Evolutionary conservation across 2,888 invertebrate genomes (phyloP).

Genomic region (Pheosia tremula): DNA sequence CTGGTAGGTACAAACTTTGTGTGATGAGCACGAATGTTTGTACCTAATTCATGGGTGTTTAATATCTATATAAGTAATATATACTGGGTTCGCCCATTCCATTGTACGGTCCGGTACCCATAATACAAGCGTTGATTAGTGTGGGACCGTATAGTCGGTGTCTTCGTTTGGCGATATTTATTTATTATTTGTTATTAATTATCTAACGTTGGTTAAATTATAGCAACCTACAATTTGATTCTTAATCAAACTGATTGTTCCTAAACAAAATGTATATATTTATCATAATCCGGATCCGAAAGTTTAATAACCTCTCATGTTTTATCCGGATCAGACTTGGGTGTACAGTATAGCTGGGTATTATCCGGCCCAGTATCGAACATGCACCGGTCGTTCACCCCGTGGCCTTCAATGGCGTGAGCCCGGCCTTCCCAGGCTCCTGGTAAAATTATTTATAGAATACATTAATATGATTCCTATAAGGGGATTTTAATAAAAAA

Average conservation of each 20-base stretch:
- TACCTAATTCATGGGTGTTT: no score
- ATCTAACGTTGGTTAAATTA: not conserved
- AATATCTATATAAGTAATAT: no score
- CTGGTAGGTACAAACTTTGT: no score
- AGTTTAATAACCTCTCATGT: not conserved
- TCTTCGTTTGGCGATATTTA: no score
- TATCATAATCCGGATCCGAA: not conserved
- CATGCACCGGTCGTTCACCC: slow-evolving; percentile 15
- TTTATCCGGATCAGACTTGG: not conserved
- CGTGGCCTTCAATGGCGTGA: slow-evolving; percentile 6
- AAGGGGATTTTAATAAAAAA: not conserved
- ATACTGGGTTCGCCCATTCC: no score
- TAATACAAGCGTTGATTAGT: no score
- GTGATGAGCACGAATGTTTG: no score
- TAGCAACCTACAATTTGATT: not conserved
- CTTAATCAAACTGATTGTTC: not conserved
- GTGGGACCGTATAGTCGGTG: no score
- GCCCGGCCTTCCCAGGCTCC: slow-evolving; percentile 5
- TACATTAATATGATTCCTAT: not conserved
- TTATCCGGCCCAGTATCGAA: not conserved
- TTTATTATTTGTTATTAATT: not conserved
- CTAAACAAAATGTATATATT: not conserved
- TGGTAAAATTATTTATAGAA: slow-evolving; percentile 3
- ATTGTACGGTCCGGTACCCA: no score
- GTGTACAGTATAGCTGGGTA: slow-evolving; percentile 3